Evolutionary conservation across 2,888 invertebrate genomes (phyloP), one percentile per base, ranked within the genome.

Genomic region (Carpatolechia fugitivella): DNA sequence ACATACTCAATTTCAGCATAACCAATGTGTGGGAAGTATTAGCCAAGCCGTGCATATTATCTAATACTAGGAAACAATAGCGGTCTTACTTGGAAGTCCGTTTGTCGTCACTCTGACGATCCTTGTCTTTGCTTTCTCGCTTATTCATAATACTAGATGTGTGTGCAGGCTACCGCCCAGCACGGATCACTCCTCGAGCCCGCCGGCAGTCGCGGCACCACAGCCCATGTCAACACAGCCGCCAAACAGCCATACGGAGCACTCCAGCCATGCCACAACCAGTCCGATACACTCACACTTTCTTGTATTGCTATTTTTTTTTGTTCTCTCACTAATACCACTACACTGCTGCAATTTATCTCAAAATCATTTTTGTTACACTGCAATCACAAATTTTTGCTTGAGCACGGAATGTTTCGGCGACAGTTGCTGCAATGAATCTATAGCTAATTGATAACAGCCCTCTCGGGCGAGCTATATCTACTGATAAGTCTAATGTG

Each of bases 81-180:
- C 24, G 29, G 1, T 51, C 90, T 89, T 82, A 91, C 90, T 82
- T 85, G 68, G 90, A 90, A 72, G 85, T 83, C 79, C 89, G 82
- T 78, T 91, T 91, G 59, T 90, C 90, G 73, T 91, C 90, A 71
- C 85, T 89, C 74, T 90, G 89, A 76, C 90, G 89, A 81, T 91
- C 91, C 75, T 91, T 90, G 60, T 90, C 89, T 77, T 90, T 87
- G 78, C 76, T 89, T 78, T 90, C 90, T 67, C 89, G 85, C 76
- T 89, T 90, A 81, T 90, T 90, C 91, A 91, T 90, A 84, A 83
- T 90, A 84, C 76, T 79, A 80, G 76, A 72, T 77, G 77, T 74
- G 69, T 74, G 87, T 85, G 85, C 87, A 82, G 88, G 90, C 86
- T 56, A 70, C 70, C 74, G 82, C 84, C 88, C 76, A 72, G 82